Conservation (phyloP, 2,797 vertebrate genomes). For the Notamacropus eugenii region DNA sequence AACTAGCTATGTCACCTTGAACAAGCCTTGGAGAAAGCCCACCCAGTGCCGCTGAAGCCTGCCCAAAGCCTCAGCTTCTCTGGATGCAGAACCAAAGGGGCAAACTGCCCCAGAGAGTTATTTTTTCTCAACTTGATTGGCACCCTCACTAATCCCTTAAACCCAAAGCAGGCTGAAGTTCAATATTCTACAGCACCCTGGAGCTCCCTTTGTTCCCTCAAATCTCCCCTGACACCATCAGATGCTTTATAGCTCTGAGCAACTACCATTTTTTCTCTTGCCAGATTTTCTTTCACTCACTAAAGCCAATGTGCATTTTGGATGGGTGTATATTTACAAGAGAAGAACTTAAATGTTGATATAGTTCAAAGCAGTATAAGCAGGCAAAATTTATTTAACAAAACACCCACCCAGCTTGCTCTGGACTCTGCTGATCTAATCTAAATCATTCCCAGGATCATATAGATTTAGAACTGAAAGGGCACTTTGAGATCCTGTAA, state of each 20-base stretch:
- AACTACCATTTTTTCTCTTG: background rate
- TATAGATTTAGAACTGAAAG: background rate
- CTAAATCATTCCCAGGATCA: background rate
- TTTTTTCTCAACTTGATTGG: conserved; percentile 1
- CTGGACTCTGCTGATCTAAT: background rate
- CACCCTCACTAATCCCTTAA: background rate
- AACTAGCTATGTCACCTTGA: background rate
- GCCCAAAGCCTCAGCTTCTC: background rate
- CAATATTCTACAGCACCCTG: background rate
- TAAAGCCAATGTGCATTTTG: background rate
- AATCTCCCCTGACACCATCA: background rate
- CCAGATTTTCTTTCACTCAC: background rate
- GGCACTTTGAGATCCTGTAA: background rate
- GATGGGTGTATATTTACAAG: background rate
- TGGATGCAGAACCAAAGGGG: background rate
- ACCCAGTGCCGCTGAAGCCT: background rate
- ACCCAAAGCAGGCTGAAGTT: background rate
- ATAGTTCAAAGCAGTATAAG: background rate
- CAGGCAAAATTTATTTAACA: background rate
- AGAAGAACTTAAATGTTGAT: background rate
- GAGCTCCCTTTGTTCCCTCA: background rate
- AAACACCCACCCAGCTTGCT: background rate
- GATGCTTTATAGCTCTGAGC: conserved; percentile 3
- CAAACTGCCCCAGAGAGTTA: background rate
- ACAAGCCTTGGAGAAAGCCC: background rate